phyloP scores from a whole-genome alignment of 2,113 vertebrate genomes.

The Rhynchomys soricoides region DNA sequence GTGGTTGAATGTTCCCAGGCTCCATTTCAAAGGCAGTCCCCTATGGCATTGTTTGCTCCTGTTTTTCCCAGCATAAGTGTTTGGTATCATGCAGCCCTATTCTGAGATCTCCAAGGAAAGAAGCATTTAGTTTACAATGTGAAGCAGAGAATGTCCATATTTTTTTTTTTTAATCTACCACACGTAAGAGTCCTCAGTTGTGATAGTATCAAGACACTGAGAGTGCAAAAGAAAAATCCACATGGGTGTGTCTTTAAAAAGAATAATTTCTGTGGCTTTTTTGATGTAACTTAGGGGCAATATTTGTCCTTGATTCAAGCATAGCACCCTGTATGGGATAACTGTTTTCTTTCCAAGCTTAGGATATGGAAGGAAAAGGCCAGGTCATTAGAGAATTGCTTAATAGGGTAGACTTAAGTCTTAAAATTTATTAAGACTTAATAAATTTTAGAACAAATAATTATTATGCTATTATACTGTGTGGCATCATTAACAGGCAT shows the following conservation, averaged over 20 bases:
- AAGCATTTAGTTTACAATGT: constrained; percentile 50
- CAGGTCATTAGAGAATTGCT: neutral
- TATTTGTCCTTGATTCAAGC: neutral
- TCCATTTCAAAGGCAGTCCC: constrained; percentile 79
- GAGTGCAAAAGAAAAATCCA: constrained; percentile 63
- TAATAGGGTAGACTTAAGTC: neutral
- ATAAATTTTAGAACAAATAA: constrained; percentile 17
- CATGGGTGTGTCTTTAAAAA: neutral
- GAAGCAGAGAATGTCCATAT: constrained; percentile 57
- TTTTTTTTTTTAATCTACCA: neutral
- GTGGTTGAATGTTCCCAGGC: constrained; percentile 76
- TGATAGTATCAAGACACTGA: constrained; percentile 41
- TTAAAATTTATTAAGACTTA: too few relatives aligned
- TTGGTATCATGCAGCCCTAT: constrained; percentile 69
- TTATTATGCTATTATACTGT: neutral
- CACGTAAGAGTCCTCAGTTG: constrained; percentile 52
- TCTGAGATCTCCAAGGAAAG: constrained; percentile 70
- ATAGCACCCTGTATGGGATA: neutral
- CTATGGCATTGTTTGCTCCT: constrained; percentile 78
- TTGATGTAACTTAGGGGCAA: neutral
- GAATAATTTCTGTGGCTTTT: neutral
- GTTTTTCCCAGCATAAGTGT: constrained; percentile 76
- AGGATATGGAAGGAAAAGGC: neutral
- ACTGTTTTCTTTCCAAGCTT: neutral
- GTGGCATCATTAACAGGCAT: neutral